phyloP scores from a whole-genome alignment of 2,888 invertebrate species.

The Oithona nana region DNA sequence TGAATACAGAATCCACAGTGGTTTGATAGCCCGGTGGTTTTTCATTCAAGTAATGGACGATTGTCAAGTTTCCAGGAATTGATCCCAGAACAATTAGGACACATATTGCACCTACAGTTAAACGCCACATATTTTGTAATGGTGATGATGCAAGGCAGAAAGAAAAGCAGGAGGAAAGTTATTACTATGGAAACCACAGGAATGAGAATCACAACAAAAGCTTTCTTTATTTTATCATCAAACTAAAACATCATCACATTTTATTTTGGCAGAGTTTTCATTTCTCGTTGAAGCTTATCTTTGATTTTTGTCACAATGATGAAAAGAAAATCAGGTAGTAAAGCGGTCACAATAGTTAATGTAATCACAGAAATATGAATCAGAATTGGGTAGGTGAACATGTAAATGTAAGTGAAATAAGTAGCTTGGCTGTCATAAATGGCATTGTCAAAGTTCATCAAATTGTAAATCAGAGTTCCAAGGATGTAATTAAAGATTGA shows the following conservation, averaged over 20 bases:
- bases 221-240: not conserved
- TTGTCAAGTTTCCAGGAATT: not conserved
- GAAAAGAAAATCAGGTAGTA: not conserved
- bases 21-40: not conserved
- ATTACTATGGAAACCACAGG: not conserved
- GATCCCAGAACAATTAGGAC: not conserved
- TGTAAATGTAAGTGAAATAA: not conserved
- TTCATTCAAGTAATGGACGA: not conserved
- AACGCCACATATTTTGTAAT: too few relatives aligned
- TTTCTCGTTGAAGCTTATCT: not conserved
- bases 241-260: not conserved
- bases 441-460: conserved; percentile 27
- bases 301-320: not conserved
- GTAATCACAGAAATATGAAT: not conserved
- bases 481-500: conserved; percentile 38
- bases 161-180: too few relatives aligned
- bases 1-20: not conserved
- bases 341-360: not conserved
- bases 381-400: not conserved
- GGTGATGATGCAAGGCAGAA: too few relatives aligned
- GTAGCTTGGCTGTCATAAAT: not conserved
- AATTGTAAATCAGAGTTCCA: conserved; percentile 38
- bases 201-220: not conserved
- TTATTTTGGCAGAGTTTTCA: not conserved
- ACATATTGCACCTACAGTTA: not conserved